These are phyloP conservation scores for Nasonia vitripennis DNA, from an alignment of 1,140 invertebrate genomes.

Conservation along the genomic window DNA sequence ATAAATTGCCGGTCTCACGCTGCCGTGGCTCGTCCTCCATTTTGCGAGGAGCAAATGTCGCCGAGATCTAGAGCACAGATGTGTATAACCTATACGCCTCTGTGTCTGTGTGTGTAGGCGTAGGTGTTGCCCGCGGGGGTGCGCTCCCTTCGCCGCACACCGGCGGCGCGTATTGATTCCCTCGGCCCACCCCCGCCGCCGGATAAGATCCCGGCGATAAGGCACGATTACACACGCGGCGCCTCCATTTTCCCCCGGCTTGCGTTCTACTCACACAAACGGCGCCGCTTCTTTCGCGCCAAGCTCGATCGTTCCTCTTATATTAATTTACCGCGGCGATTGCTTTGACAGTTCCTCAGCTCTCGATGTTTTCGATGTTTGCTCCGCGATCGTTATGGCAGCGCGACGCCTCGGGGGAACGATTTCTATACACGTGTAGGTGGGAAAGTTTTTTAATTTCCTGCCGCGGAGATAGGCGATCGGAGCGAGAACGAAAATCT, in stretches of 20 bases:
- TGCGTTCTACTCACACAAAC: conserved; percentile 51
- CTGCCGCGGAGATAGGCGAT: neutral
- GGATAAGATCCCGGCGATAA: conserved; percentile 72
- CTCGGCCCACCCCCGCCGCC: conserved; percentile 56
- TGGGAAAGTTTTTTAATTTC: neutral
- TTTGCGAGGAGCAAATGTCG: conserved; percentile 56
- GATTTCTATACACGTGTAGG: neutral
- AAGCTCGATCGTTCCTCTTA: neutral
- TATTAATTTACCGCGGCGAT: conserved; percentile 39
- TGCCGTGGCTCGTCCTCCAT: neutral
- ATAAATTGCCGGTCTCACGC: conserved; percentile 56
- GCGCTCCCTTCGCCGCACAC: conserved; percentile 51
- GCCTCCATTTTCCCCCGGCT: conserved; percentile 48
- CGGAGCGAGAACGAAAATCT: neutral
- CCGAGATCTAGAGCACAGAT: conserved; percentile 68
- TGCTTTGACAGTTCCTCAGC: conserved; percentile 16
- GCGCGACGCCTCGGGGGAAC: neutral
- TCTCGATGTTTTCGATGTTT: neutral
- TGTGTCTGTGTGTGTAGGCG: conserved; percentile 61
- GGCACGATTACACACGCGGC: conserved; percentile 68
- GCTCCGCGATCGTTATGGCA: neutral
- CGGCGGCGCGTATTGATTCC: conserved; percentile 52
- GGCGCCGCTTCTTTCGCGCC: neutral
- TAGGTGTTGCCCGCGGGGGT: neutral
- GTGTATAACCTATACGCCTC: conserved; percentile 10